Base-by-base conservation (phyloP, 2,888 invertebrate genomes). In the Ametastegia equiseti region DNA sequence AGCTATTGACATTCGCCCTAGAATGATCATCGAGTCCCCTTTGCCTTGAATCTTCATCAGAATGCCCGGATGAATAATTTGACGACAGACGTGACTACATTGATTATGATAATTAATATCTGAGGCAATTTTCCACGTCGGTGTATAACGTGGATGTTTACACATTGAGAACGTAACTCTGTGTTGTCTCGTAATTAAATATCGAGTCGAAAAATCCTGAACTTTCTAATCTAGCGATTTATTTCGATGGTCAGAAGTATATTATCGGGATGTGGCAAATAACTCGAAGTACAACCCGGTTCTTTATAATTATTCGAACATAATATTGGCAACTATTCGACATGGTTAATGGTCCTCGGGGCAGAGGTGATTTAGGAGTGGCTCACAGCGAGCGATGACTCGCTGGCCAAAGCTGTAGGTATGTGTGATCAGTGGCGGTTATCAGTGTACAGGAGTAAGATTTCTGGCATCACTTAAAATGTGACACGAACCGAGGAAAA, bases 381-480 rank as follows among this genome's bases (percentile, higher is more conserved):
- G 80, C 67, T 47, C 7, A 23, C 47, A 50, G 80, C 39, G 47
- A 45, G 86, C 87, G 86, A 89, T 90, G 89, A 91, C 90, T 88
- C n/a, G n/a, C 71, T 86, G 88, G 90, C 84, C 84, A 86, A 89
- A 88, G 83, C 81, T 84, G 85, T 36, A 36, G 50, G 19, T 9
- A 42, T n/a, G n/a, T n/a, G 67, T 67, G 67, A 15, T 36, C 36
- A 57, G 75, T 75, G 75, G 71, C 71, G 47, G 71, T 71, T 73
- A 73, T 36, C 50, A 19, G 36, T 54, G 73, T 75, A n/a, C n/a
- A 36, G 75, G 75, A 67, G 88, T 90, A 89, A 89, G 89, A 91
- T 91, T 90, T 90, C 90, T 90, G 89, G 90, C 88, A 90, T 91
- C 90, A 90, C 90, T 91, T 90, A 90, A 90, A 91, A 91, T 90